Base-by-base conservation (phyloP, 2,888 invertebrate species). In the Synergus gifuensis region DNA sequence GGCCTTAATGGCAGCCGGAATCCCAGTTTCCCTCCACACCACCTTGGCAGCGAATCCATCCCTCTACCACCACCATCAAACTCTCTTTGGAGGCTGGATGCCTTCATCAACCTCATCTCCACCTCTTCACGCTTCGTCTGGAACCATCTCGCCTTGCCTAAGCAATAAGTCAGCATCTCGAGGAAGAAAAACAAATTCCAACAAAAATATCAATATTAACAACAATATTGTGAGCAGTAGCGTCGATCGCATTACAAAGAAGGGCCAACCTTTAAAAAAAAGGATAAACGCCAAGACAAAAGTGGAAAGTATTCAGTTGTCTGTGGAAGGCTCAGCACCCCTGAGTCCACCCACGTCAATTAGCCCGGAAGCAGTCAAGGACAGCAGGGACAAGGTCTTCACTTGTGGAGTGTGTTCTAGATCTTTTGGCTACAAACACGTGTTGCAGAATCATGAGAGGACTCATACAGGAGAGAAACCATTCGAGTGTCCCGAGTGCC, bases 391-490 rank as follows among this genome's bases (percentile, higher is more conserved):
- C 89, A 97, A 97, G 91, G 96, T 96, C 80, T 98, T 98, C 93
- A 97, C 96, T 40, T 98, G 98, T 92, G 96, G 96, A 78, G 95
- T 97, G 69, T 98, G 98, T 93, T 96, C 96, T 82, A 95, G 98
- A 85, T 96, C 96, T 14, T 98, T 98, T 89, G 98, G 98, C 73
- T 98, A 98, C 93, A 98, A 98, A 90, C 98, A 98, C 92, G 98
- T 98, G 28, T 93, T 98, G 76, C 98, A 98, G 92, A 98, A 98
- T 91, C 98, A 98, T 92, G 98, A 98, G 89, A 95, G 98, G 86
- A 98, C 98, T 0, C 98, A 98, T 92, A 98, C 98, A 0, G 98
- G 98, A 0, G 98, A 98, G 91, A 98, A 98, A 89, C 98, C 98
- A 0, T 98, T 98, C 93, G 97, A 97, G 91, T 98, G 98, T 89